phyloP scores from a whole-genome alignment of 64 coral and sea anemone species.

The Cladopsammia gracilis region DNA sequence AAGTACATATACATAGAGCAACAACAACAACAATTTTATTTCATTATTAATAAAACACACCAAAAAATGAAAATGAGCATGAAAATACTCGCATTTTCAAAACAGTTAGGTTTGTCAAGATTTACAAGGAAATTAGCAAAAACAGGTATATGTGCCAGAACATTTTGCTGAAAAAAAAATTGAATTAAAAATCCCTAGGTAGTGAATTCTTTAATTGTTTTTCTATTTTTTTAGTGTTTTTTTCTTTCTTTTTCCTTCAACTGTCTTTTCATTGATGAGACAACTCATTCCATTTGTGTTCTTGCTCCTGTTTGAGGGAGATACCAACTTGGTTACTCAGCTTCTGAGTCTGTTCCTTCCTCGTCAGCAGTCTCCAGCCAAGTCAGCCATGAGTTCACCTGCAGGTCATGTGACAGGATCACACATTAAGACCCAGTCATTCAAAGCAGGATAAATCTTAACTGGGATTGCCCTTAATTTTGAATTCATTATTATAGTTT shows the following conservation, averaged over 20 bases:
- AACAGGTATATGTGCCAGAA: not conserved
- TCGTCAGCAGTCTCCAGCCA: conserved; percentile 99
- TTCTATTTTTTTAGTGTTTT: not conserved
- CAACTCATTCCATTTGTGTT: not conserved
- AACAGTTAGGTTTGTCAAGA: too few species aligned
- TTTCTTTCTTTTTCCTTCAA: not conserved
- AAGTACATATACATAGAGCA: too few species aligned
- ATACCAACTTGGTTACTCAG: conserved; percentile 61
- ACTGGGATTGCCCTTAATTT: too few species aligned
- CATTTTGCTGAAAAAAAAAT: not conserved
- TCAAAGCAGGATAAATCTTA: too few species aligned
- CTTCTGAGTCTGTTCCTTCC: conserved; percentile 98
- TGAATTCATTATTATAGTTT: too few species aligned
- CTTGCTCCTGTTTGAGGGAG: too few species aligned
- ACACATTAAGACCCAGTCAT: not conserved
- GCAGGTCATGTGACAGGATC: not conserved
- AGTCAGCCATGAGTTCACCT: conserved; percentile 99
- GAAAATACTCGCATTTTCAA: too few species aligned
- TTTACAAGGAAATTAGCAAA: not conserved
- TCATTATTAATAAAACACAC: too few species aligned
- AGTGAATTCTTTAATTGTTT: not conserved
- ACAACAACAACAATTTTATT: too few species aligned
- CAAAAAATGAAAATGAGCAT: too few species aligned
- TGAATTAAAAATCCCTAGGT: not conserved
- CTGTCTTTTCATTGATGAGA: not conserved